Base-by-base conservation (phyloP, 1,140 invertebrate species). In the Mesaphorura yosii region DNA sequence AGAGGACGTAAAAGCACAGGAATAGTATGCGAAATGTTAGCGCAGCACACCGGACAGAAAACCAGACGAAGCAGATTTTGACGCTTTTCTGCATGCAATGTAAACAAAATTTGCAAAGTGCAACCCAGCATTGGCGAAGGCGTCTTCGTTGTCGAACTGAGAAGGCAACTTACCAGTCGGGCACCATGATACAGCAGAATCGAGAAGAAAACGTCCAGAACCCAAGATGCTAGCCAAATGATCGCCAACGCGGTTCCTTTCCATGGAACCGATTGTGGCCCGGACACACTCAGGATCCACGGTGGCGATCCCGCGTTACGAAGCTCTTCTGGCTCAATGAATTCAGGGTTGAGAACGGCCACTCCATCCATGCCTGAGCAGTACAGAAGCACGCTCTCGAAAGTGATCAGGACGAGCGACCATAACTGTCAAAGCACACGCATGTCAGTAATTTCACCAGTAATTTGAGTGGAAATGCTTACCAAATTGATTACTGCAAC, bases 171-270 rank as follows among this genome's bases (percentile, higher is more conserved):
- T 34, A 34, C 31, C 10, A 10, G n/a, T 10, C 31, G 10, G 31
- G 31, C 31, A 34, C 40, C 42, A 29, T 27, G 12, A n/a, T 19
- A 27, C 1, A 51, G 15, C n/a, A 41, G 38, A 51, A 42, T n/a
- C 19, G 39, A 41, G 39, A 41, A 51, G 34, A 23, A 26, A 40
- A 23, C n/a, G 14, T 51, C 38, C 38, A 39, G 26, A n/a, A 15
- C 20, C 23, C 22, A 25, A 40, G 29, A 15, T 40, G 29, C n/a
- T 10, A 34, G 10, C 31, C 31, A 34, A 10, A 34, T 34, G 10
- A 34, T 34, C n/a, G 31, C 10, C 10, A 34, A n/a, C n/a, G 31
- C 31, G n/a, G n/a, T 34, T 34, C 10, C n/a, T 10, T 34, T 34
- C 10, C 10, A 10, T 34, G 10, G 31, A 34, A 34, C n/a, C n/a